Evolutionary conservation across 2,888 invertebrate species (phyloP).

Genomic region (Girardia tigrina): DNA sequence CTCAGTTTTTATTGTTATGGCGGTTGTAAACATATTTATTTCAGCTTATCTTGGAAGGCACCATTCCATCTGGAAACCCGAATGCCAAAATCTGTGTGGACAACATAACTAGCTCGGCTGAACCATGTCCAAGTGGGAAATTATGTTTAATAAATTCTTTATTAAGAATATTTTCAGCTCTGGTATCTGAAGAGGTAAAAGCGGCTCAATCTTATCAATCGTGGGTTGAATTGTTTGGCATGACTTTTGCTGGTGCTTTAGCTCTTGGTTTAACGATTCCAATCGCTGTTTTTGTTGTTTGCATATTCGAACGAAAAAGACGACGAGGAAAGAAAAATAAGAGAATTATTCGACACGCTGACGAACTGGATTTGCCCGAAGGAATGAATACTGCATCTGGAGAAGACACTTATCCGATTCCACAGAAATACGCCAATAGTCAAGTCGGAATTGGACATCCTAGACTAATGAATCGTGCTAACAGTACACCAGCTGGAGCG

Average conservation of each 20-base stretch:
- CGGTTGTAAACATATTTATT: too few species aligned
- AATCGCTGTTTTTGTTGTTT: slow-evolving; percentile 35
- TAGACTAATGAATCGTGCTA: not conserved
- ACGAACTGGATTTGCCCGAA: slow-evolving; percentile 28
- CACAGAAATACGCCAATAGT: not conserved
- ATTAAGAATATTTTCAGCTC: too few species aligned
- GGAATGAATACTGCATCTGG: slow-evolving; percentile 25
- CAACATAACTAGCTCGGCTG: slow-evolving; percentile 35
- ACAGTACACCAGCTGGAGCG: not conserved
- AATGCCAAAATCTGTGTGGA: slow-evolving; percentile 37
- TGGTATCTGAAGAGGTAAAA: not conserved
- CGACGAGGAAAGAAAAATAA: slow-evolving; percentile 36
- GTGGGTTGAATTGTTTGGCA: slow-evolving; percentile 32
- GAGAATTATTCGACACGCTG: slow-evolving; percentile 16
- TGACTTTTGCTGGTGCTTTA: slow-evolving; percentile 35
- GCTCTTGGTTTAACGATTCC: slow-evolving; percentile 35
- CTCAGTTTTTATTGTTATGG: too few species aligned
- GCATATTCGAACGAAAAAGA: slow-evolving; percentile 24
- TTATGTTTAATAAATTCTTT: slow-evolving; percentile 9
- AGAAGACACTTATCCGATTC: slow-evolving; percentile 26
- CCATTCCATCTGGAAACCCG: slow-evolving; percentile 37
- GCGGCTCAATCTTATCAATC: not conserved
- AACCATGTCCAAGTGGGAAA: slow-evolving; percentile 34
- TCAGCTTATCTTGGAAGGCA: slow-evolving; percentile 37
- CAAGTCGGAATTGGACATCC: slow-evolving; percentile 9